phyloP scores from a whole-genome alignment of 2,113 vertebrate species.

The Meriones unguiculatus region DNA sequence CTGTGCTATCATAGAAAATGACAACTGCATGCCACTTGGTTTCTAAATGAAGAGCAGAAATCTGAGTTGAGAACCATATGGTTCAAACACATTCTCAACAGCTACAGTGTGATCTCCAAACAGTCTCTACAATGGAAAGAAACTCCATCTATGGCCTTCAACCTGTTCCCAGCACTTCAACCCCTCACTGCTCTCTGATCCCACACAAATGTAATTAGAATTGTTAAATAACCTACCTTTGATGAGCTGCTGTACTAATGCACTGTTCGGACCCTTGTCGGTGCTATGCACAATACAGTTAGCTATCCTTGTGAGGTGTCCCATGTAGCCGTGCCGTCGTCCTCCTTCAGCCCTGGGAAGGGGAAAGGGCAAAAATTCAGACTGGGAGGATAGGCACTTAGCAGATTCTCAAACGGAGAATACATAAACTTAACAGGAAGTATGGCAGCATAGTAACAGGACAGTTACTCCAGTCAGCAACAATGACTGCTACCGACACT shows the following conservation, averaged over 20 bases:
- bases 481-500: rapidly evolving
- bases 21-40: background rate
- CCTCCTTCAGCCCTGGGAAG: conserved; percentile 94
- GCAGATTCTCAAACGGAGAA: background rate
- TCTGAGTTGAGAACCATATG: background rate
- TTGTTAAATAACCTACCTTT: conserved; percentile 87
- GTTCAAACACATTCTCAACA: conserved; percentile 1
- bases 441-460: too few relatives aligned
- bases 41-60: background rate
- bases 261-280: conserved; percentile 95
- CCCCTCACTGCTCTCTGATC: background rate
- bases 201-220: too few relatives aligned
- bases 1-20: rapidly evolving
- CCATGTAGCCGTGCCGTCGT: conserved; percentile 97
- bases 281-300: conserved; percentile 97
- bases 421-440: background rate
- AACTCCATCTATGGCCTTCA: background rate
- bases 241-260: conserved; percentile 93
- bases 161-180: background rate
- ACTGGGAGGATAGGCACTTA: rapidly evolving
- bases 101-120: background rate
- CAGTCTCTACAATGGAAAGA: background rate
- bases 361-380: background rate
- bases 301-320: conserved; percentile 98
- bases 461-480: background rate